phyloP scores from a whole-genome alignment of 2,113 vertebrate genomes.

The Erythrocercus mccallii region DNA sequence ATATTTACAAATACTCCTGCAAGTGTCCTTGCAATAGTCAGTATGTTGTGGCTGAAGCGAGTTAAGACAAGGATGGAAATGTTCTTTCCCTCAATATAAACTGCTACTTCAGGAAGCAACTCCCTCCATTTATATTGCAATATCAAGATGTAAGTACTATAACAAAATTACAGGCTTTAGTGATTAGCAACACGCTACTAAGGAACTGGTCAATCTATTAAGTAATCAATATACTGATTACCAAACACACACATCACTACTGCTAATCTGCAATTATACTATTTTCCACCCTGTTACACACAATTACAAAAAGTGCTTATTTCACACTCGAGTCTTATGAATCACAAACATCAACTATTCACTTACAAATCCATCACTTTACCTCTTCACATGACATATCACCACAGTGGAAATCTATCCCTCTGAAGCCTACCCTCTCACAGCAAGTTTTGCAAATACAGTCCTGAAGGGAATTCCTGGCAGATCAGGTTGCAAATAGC shows the following conservation, averaged over 20 bases:
- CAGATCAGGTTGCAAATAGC: accelerated
- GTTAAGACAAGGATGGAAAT: background rate
- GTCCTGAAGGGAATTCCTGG: background rate
- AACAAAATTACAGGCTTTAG: background rate
- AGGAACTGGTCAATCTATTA: background rate
- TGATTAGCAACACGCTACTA: background rate
- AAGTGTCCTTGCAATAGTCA: background rate
- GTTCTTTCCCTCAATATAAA: background rate
- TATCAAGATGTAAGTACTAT: background rate
- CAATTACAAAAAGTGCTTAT: background rate
- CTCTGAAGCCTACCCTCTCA: background rate
- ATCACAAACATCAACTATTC: background rate
- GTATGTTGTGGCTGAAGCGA: background rate
- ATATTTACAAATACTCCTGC: background rate
- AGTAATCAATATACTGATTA: background rate
- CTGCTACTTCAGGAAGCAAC: background rate
- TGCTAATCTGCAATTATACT: background rate
- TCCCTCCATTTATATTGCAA: background rate
- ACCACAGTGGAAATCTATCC: background rate
- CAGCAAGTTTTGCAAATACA: background rate
- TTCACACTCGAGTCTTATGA: background rate
- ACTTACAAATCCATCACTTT: background rate
- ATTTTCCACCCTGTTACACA: background rate
- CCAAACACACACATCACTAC: background rate
- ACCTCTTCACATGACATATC: background rate